These are phyloP conservation scores for Cromileptes altivelis DNA, from an alignment of 2,113 vertebrate species.

Conservation along the genomic window DNA sequence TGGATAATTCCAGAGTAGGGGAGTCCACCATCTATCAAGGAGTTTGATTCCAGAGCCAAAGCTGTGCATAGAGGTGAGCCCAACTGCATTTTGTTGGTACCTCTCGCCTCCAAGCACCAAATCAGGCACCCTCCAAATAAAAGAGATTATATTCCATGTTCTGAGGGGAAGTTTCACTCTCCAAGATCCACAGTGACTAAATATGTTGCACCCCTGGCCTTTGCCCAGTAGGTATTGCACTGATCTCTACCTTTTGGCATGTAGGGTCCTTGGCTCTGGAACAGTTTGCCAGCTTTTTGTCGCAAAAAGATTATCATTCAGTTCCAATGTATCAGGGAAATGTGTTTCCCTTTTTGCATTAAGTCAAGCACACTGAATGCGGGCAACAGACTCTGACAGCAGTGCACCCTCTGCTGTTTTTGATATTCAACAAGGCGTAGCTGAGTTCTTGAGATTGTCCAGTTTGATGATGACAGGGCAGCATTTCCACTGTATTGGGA, in stretches of 20 bases:
- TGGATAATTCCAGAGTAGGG: conserved; percentile 49
- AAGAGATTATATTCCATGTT: neutral
- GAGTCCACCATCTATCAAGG: conserved; percentile 42
- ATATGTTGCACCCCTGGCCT: neutral
- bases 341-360: neutral
- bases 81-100: conserved; percentile 47
- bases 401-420: neutral
- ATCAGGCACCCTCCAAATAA: conserved; percentile 15
- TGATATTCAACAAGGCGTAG: neutral
- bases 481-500: neutral
- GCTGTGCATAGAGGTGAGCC: conserved; percentile 46
- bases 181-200: neutral
- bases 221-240: neutral
- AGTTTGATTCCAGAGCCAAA: conserved; percentile 39
- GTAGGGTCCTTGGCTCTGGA: conserved; percentile 50
- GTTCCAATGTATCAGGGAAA: neutral
- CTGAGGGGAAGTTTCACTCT: neutral
- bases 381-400: neutral
- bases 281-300: neutral
- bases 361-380: conserved; percentile 10
- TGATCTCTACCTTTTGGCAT: conserved; percentile 18
- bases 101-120: conserved; percentile 34
- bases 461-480: neutral
- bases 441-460: neutral
- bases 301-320: neutral